Base-by-base conservation (phyloP, 2,113 vertebrate species). In the Mystacornis crossleyi region DNA sequence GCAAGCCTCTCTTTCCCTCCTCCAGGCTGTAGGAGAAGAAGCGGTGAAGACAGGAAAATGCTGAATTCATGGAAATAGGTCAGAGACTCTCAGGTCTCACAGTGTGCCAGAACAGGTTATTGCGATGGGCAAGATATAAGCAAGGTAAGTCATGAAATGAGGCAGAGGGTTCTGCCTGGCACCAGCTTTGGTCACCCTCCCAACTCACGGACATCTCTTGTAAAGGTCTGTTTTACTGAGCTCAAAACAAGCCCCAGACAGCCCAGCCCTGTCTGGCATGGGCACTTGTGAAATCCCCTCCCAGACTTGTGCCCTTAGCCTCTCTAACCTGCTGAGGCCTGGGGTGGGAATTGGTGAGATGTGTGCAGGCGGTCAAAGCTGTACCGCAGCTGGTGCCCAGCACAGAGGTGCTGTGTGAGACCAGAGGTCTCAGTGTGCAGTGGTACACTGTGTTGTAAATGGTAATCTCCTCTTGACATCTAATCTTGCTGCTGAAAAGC, bases 391-490 rank as follows among this genome's bases (percentile, higher is more conserved):
- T 18, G 4, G 26, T 47, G 45, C 38, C 34, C 0, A 0, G 48
- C 43, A 45, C 58, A 48, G 72, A 26, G 43, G 33, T 16, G 48
- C 81, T 23, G 9, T 4, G 4, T 14, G 38, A 61, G 40, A 51
- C 18, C 1, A 6, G 65, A 66, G 47, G 34, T 62, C 90, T 91
- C 57, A 18, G 36, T 0, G 1, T 45, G 71, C 50, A 18, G 31
- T 3, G 3, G 18, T 18, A 62, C 2, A 0, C 19, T 38, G 40
- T 24, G 3, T 26, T 72, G 69, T 24, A 83, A 95, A 79, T 10
- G 85, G 80, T 78, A 90, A 79, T 92, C 94, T 95, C 90, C 81
- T 86, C 88, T 48, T 79, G 69, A 54, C 90, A 84, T 82, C 94
- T 88, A 53, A 97, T 93, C 89, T 73, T 4, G 1, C 61, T 70